Evolutionary conservation across 2,113 vertebrate species (phyloP), one percentile per base, ranked within the genome.

Genomic region (Xyliphius kryptos): DNA sequence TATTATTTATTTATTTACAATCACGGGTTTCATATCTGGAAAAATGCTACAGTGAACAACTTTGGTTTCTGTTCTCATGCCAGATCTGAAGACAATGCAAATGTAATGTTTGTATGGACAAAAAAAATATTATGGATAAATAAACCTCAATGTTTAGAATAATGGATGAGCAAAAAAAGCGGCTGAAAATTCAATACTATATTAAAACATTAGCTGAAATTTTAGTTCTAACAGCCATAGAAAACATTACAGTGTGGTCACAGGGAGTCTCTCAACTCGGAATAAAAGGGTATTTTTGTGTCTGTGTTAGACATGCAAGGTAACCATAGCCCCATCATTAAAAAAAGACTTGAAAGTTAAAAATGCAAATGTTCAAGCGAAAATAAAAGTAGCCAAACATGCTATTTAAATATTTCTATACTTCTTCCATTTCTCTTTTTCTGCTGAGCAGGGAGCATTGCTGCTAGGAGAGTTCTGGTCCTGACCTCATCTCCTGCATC

Each of bases 181-280:
- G 59, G 61, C 56, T 68, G 70, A 11, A 74, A 68, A 71, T 52
- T n/a, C n/a, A n/a, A n/a, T n/a, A n/a, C n/a, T n/a, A n/a, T n/a
- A n/a, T n/a, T n/a, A n/a, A n/a, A n/a, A n/a, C 60, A 14, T 10
- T 70, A 15, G 68, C 58, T n/a, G 43, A 64, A 51, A 56, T 71
- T 44, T 50, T 72, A 5, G n/a, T 56, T 11, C n/a, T 58, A 14
- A 65, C 56, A 20, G 56, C 61, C 12, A 56, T 56, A 13, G 32
- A 64, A 53, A 70, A 49, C 16, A 41, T 14, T 54, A 67, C 63
- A 53, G n/a, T n/a, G n/a, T n/a, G n/a, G n/a, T n/a, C n/a, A n/a
- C n/a, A n/a, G n/a, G n/a, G n/a, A n/a, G n/a, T n/a, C 72, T 52
- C 9, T 16, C 19, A 50, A 65, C 36, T 71, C 65, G 46, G 44